Percentiles rank a stretch among this genome's conserved stretches.
Evolutionary conservation across 2,888 invertebrate genomes (phyloP).

Genomic region (Drosophila affinis): DNA sequence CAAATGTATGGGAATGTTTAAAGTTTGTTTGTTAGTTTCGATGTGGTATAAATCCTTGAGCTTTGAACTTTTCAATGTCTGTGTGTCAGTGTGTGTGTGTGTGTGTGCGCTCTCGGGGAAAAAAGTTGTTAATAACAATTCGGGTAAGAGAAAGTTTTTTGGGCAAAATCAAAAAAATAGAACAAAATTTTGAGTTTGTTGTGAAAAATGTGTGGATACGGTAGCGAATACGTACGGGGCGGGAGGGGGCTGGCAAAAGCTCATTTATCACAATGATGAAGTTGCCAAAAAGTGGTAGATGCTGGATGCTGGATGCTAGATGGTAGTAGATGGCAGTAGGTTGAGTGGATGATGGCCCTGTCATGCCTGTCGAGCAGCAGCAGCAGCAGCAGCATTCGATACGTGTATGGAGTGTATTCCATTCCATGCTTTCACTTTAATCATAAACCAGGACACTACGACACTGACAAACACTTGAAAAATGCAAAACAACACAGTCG

Average conservation of each 20-base stretch:
- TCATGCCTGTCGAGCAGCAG: slow-evolving; percentile 31
- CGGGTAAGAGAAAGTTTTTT: slow-evolving; percentile 55
- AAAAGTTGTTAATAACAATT: slow-evolving; percentile 70
- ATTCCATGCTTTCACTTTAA: slow-evolving; percentile 65
- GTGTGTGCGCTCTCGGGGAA: background rate
- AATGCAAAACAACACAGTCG: slow-evolving; percentile 61
- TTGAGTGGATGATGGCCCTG: slow-evolving; percentile 34
- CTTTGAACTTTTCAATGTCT: slow-evolving; percentile 60
- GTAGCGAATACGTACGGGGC: slow-evolving; percentile 2
- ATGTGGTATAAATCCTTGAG: slow-evolving; percentile 65
- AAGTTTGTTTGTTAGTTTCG: slow-evolving; percentile 66
- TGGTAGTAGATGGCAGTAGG: background rate
- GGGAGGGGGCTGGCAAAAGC: slow-evolving; percentile 46
- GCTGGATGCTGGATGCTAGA: background rate
- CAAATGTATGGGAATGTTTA: slow-evolving; percentile 64
- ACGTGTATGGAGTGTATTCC: background rate
- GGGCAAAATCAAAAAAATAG: background rate
- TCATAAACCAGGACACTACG: slow-evolving; percentile 56
- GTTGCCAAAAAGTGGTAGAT: slow-evolving; percentile 47
- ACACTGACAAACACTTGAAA: slow-evolving; percentile 40
- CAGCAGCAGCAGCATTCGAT: slow-evolving; percentile 1
- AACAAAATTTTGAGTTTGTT: slow-evolving; percentile 30
- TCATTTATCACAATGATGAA: slow-evolving; percentile 72
- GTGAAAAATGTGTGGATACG: slow-evolving; percentile 45
- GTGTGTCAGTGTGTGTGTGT: background rate